These are phyloP conservation scores for Panagrolaimus sp. DNA, from an alignment of 1,140 invertebrate genomes.

Conservation along the genomic window DNA sequence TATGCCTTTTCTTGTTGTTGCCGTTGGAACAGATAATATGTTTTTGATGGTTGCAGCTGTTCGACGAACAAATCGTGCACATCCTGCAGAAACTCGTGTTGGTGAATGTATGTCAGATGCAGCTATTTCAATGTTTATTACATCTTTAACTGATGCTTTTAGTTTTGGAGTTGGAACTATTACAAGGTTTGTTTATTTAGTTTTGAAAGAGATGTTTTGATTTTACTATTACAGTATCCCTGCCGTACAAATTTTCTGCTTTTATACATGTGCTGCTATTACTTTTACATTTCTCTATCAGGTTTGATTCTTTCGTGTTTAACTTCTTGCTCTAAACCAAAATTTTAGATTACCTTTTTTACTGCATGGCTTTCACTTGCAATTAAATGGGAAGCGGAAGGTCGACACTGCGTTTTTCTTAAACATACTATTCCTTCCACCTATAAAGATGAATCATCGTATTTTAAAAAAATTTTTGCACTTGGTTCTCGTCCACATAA, in stretches of 20 bases:
- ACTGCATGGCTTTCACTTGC: slow-evolving; percentile 42
- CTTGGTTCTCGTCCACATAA: slow-evolving; percentile 43
- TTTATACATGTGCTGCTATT: slow-evolving; percentile 86
- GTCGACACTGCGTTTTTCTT: slow-evolving; percentile 47
- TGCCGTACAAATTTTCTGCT: slow-evolving; percentile 84
- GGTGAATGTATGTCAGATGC: slow-evolving; percentile 59
- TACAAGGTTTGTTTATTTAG: slow-evolving; percentile 69
- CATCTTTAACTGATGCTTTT: slow-evolving; percentile 61
- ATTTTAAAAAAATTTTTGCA: slow-evolving; percentile 36
- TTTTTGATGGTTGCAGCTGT: slow-evolving; percentile 62
- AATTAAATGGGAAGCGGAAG: slow-evolving; percentile 46
- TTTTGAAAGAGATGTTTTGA: not conserved
- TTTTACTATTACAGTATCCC: slow-evolving; percentile 42
- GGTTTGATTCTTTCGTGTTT: too few relatives aligned
- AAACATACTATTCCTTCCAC: slow-evolving; percentile 33
- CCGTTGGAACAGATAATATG: slow-evolving; percentile 64
- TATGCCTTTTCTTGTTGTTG: slow-evolving; percentile 58
- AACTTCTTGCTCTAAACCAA: too few relatives aligned
- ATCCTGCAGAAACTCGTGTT: slow-evolving; percentile 41
- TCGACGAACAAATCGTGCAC: slow-evolving; percentile 44
- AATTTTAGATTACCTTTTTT: slow-evolving; percentile 49
- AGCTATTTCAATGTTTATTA: slow-evolving; percentile 62
- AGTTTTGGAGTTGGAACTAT: slow-evolving; percentile 60
- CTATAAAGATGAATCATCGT: slow-evolving; percentile 14
- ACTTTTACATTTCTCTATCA: slow-evolving; percentile 89